phyloP scores from a whole-genome alignment of 1,140 invertebrate genomes.

The Drosophila jambulina region DNA sequence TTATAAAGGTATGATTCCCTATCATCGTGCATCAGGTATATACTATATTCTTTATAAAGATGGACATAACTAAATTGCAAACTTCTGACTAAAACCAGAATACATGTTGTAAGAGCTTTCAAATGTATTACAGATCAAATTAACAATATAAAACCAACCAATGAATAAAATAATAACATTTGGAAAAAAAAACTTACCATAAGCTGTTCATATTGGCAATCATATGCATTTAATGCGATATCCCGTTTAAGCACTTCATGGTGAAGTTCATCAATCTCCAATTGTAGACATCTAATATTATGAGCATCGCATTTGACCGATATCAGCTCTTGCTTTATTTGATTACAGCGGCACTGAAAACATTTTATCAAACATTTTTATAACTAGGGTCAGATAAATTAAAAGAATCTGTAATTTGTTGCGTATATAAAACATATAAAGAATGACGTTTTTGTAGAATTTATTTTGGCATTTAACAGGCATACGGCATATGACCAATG shows the following conservation, averaged over 20 bases:
- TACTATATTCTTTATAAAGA: too few relatives aligned
- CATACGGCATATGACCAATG: too few relatives aligned
- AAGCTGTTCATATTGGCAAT: conserved; percentile 7
- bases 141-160: background rate
- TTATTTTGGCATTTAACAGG: too few relatives aligned
- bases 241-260: conserved; percentile 1
- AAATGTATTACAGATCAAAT: too few relatives aligned
- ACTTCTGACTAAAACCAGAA: too few relatives aligned
- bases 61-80: too few relatives aligned
- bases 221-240: conserved; percentile 4
- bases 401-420: background rate
- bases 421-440: too few relatives aligned
- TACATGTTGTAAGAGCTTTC: too few relatives aligned
- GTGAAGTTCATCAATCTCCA: background rate
- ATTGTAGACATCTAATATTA: background rate
- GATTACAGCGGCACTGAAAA: conserved; percentile 8
- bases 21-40: too few relatives aligned
- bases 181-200: background rate
- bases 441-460: too few relatives aligned
- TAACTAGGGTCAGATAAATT: background rate
- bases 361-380: background rate
- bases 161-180: background rate
- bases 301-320: background rate
- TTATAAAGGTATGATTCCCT: too few relatives aligned
- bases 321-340: conserved; percentile 5